phyloP scores from a whole-genome alignment of 2,797 vertebrate species.

The Etheostoma perlongum region DNA sequence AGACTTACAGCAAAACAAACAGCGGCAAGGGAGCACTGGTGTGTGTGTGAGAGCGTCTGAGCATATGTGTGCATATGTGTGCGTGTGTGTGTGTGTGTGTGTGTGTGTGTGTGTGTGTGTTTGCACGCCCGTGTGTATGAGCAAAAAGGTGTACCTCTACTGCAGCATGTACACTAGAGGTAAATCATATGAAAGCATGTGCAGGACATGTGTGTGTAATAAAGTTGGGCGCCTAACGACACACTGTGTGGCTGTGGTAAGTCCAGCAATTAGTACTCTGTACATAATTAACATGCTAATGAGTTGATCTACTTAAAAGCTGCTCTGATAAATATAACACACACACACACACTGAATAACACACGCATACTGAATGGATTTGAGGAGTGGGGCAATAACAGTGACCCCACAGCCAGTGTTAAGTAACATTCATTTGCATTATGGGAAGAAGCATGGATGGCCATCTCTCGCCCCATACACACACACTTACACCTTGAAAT shows the following conservation, averaged over 20 bases:
- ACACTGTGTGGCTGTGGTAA: constrained; percentile 74
- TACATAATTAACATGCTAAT: constrained; percentile 91
- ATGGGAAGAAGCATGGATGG: constrained; percentile 62
- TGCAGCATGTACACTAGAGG: constrained; percentile 52
- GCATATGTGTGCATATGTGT: neutral
- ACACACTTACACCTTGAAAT: constrained; percentile 41
- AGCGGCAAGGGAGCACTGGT: constrained; percentile 67
- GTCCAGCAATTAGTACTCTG: constrained; percentile 87
- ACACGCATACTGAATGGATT: constrained; percentile 64
- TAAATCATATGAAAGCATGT: constrained; percentile 63
- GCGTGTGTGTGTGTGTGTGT: neutral
- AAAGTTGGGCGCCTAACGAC: constrained; percentile 60
- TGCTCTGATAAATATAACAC: constrained; percentile 70
- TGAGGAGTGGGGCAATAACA: constrained; percentile 63
- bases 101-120: constrained; percentile 13
- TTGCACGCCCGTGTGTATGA: constrained; percentile 7
- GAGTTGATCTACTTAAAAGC: constrained; percentile 88
- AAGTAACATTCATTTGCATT: constrained; percentile 70
- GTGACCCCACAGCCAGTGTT: constrained; percentile 61
- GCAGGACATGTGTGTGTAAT: constrained; percentile 28
- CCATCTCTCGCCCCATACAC: constrained; percentile 37
- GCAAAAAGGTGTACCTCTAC: constrained; percentile 67
- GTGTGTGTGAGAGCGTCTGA: neutral
- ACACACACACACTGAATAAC: constrained; percentile 25
- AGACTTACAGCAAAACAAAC: constrained; percentile 82